Base-by-base conservation (phyloP, 2,888 invertebrate species). In the Torymus tubicola region DNA sequence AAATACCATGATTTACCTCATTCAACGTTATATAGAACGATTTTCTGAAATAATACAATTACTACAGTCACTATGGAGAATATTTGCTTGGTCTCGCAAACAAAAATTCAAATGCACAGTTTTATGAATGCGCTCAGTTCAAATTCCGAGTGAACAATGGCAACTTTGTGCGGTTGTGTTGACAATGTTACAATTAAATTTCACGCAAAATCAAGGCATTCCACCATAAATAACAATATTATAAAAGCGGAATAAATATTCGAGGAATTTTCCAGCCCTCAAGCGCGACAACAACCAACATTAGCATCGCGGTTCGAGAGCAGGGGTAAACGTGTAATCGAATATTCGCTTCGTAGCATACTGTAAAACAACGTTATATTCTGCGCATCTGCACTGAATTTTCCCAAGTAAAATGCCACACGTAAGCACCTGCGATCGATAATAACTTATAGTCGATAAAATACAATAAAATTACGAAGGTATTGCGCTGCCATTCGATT, bases 401-500 rank as follows among this genome's bases (percentile, higher is more conserved):
- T 31, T 21, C n/a, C 31, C 18, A 12, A 16, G 21, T 12, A 55
- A 67, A 78, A 72, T 53, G 10, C 60, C 60, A 2, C 24, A 24
- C 55, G 50, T 18, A 60, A 60, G 18, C 67, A 78, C 68, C 63
- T 63, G 68, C 68, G 63, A 73, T 78, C 63, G 57, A 68, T 73
- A 61, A 65, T 78, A 78, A 71, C 53, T 78, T 53, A 24, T 31
- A 60, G 14, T 42, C 31, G 18, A 18, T 16, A 50, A 64, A 77
- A 70, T 69, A 24, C 42, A 63, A 70, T 64, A 70, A 70, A 78
- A 52, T 21, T n/a, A 14, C 11, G 11, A 14, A 1, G 11, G 61
- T 16, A n/a, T 24, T 3, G 18, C 13, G 21, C 16, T 14, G 60
- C 24, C 10, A 50, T 16, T 1, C n/a, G 18, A 31, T 61, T 64